These are phyloP conservation scores for Cryptotis parvus DNA, from an alignment of 2,113 vertebrate genomes.

Conservation along the genomic window DNA sequence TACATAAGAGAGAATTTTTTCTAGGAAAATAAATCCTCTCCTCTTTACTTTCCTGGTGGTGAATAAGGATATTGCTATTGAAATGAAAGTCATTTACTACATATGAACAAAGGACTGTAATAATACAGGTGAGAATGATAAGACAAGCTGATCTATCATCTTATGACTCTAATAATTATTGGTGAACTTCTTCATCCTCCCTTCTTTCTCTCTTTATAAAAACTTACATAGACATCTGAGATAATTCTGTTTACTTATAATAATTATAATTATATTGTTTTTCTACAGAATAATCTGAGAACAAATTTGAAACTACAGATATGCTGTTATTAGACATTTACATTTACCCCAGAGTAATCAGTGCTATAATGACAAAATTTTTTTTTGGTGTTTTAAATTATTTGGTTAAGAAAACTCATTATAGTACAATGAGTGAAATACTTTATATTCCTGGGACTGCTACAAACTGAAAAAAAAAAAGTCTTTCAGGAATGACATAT, in stretches of 20 bases:
- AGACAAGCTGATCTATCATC: neutral
- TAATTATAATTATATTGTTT: neutral
- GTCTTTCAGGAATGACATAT: neutral
- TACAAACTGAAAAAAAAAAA: neutral
- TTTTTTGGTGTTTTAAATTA: slow-evolving; percentile 14
- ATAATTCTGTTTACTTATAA: neutral
- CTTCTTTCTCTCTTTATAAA: neutral
- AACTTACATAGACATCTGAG: neutral
- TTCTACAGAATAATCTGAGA: slow-evolving; percentile 18
- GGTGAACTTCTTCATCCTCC: neutral
- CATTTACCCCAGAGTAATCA: neutral
- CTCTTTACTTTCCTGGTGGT: neutral
- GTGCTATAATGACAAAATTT: neutral
- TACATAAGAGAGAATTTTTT: too few relatives aligned
- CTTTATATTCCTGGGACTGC: slow-evolving; percentile 14
- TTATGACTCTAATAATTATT: neutral
- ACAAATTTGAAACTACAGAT: slow-evolving; percentile 2
- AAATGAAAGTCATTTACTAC: neutral
- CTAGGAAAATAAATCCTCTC: too few relatives aligned
- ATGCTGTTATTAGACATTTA: slow-evolving; percentile 28
- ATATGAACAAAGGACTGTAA: neutral
- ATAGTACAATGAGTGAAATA: slow-evolving; percentile 15
- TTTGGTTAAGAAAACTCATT: slow-evolving; percentile 29
- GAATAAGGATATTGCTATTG: neutral
- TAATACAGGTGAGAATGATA: slow-evolving; percentile 11